Evolutionary conservation across 2,797 vertebrate genomes (phyloP).

Genomic region (Poeciliopsis paucimaculata): DNA sequence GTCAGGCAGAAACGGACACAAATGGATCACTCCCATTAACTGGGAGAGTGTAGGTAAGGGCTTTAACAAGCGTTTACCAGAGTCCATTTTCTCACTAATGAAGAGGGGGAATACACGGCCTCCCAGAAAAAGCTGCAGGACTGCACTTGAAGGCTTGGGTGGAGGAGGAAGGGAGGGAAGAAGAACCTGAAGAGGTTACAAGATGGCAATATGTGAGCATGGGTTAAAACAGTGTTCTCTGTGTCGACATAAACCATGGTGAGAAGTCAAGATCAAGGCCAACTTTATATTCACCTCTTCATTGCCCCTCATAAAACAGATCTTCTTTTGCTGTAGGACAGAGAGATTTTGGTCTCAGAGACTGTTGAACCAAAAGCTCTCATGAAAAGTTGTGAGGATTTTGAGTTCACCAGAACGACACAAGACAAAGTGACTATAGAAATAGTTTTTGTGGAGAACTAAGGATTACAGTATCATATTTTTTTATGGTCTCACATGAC

Average conservation of each 20-base stretch:
- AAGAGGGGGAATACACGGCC: conserved; percentile 98
- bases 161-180: conserved; percentile 54
- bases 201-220: conserved; percentile 40
- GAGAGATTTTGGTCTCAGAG: conserved; percentile 16
- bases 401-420: too few relatives aligned
- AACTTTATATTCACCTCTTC: conserved; percentile 6
- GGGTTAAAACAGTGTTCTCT: conserved; percentile 84
- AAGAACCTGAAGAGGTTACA: conserved; percentile 45
- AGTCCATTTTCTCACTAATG: conserved; percentile 99
- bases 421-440: too few relatives aligned
- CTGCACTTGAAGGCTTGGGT: conserved; percentile 89
- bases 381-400: neutral
- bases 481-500: neutral
- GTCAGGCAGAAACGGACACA: conserved; percentile 99
- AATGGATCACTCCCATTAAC: conserved; percentile 99
- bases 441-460: too few relatives aligned
- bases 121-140: conserved; percentile 93
- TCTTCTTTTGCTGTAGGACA: conserved; percentile 73
- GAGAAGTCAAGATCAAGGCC: conserved; percentile 85
- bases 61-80: conserved; percentile 99
- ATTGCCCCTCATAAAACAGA: conserved; percentile 7
- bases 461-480: too few relatives aligned
- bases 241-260: conserved; percentile 86
- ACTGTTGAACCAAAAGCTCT: neutral
- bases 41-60: conserved; percentile 97